Conservation (phyloP, 2,797 vertebrate species). For the Leuciscus waleckii region DNA sequence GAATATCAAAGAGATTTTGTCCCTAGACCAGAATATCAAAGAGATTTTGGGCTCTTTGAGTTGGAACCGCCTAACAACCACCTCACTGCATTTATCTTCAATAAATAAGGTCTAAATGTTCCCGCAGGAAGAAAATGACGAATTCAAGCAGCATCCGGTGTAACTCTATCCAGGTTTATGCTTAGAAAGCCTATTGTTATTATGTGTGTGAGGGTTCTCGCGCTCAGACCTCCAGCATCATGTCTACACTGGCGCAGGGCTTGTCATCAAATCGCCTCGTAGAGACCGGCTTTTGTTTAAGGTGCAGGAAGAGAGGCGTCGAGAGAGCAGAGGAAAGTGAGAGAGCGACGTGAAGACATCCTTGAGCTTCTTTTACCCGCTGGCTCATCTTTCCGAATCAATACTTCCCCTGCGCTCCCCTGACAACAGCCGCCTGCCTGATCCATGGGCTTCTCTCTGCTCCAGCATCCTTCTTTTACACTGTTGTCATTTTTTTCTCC, state of each 20-base stretch:
- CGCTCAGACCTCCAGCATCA: constrained; percentile 33
- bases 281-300: constrained; percentile 50
- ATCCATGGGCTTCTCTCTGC: constrained; percentile 59
- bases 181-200: constrained; percentile 17
- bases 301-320: constrained; percentile 28
- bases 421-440: constrained; percentile 58
- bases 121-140: background rate
- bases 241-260: constrained; percentile 37
- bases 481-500: constrained; percentile 56
- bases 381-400: constrained; percentile 70
- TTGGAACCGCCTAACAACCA: background rate
- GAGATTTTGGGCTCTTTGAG: background rate
- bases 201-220: background rate
- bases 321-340: constrained; percentile 44
- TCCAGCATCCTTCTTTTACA: constrained; percentile 59
- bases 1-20: background rate
- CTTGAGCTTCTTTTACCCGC: constrained; percentile 63
- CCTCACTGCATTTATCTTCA: background rate
- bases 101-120: constrained; percentile 4
- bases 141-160: constrained; percentile 11
- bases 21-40: background rate
- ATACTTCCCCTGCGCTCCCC: constrained; percentile 65
- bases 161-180: constrained; percentile 4
- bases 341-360: constrained; percentile 63
- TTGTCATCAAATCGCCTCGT: constrained; percentile 33